A percentile compares a stretch with the other conserved stretches of the same genome.
These are phyloP conservation scores for Taurulus bubalis DNA, from an alignment of 2,113 vertebrate species.

Conservation along the genomic window DNA sequence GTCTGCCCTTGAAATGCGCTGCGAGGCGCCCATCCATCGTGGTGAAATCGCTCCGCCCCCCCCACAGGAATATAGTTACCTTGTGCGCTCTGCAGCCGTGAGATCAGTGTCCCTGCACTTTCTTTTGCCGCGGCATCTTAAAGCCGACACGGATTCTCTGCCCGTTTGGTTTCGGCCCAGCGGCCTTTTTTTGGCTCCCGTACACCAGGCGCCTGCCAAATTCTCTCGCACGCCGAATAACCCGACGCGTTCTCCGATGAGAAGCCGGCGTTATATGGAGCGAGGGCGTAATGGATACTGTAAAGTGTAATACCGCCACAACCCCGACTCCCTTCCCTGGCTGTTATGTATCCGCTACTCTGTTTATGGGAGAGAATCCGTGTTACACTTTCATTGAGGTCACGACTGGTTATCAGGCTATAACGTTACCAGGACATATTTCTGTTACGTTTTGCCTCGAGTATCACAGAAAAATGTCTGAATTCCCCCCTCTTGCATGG, in stretches of 20 bases:
- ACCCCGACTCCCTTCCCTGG: conserved; percentile 14
- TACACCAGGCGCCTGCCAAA: conserved; percentile 57
- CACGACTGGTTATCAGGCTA: conserved; percentile 9
- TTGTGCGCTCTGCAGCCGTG: conserved; percentile 36
- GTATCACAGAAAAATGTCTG: neutral
- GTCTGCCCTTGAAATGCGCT: conserved; percentile 60
- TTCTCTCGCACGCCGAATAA: conserved; percentile 75
- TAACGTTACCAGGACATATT: neutral
- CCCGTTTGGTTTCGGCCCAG: conserved; percentile 53
- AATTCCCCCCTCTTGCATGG: neutral
- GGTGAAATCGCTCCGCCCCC: conserved; percentile 31
- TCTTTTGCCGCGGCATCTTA: conserved; percentile 58
- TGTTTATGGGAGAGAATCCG: conserved; percentile 24
- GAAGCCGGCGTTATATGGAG: conserved; percentile 54
- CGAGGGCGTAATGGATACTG: conserved; percentile 64
- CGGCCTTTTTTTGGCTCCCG: conserved; percentile 59
- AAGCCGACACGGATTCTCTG: conserved; percentile 56
- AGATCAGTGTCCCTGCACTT: conserved; percentile 55
- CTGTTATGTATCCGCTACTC: conserved; percentile 28
- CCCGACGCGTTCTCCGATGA: conserved; percentile 67
- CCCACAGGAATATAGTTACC: conserved; percentile 26
- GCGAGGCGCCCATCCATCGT: conserved; percentile 40
- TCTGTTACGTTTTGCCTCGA: neutral
- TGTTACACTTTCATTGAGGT: conserved; percentile 11
- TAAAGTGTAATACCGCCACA: conserved; percentile 37